Evolutionary conservation across 2,888 invertebrate genomes (phyloP).

Genomic region (Lysandra coridon): DNA sequence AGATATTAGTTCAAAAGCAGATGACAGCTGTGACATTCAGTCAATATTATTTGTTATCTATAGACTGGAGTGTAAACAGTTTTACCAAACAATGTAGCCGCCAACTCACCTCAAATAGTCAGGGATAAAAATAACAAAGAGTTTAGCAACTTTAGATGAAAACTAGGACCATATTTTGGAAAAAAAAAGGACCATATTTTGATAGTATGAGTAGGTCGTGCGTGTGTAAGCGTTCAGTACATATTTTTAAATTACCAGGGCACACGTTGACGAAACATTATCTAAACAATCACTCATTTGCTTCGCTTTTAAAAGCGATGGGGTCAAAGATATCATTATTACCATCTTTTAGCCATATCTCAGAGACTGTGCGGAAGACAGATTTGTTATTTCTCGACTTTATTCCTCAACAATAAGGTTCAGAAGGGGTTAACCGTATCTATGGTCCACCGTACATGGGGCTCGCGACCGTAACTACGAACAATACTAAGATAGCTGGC

Average conservation of each 20-base stretch:
- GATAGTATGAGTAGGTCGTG: background rate
- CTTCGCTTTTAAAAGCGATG: conserved; percentile 28
- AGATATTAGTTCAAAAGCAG: too few relatives aligned
- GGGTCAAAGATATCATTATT: conserved; percentile 29
- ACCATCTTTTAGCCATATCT: conserved; percentile 28
- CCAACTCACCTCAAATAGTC: too few relatives aligned
- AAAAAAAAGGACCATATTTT: too few relatives aligned
- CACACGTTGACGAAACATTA: conserved; percentile 8
- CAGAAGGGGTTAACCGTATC: background rate
- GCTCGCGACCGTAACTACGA: conserved; percentile 45
- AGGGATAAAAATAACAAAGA: too few relatives aligned
- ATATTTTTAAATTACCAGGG: background rate
- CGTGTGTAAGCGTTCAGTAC: background rate
- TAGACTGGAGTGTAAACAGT: too few relatives aligned
- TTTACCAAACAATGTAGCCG: too few relatives aligned
- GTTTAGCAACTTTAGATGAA: background rate
- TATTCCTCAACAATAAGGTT: background rate
- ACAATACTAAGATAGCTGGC: conserved; percentile 46
- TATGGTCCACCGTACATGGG: background rate
- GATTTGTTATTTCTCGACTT: background rate
- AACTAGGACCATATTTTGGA: background rate
- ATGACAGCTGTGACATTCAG: too few relatives aligned
- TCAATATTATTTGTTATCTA: too few relatives aligned
- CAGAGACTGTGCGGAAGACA: background rate
- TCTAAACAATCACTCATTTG: conserved; percentile 21